Base-by-base conservation (phyloP, 1,140 invertebrate species). In the Drosophila auraria region DNA sequence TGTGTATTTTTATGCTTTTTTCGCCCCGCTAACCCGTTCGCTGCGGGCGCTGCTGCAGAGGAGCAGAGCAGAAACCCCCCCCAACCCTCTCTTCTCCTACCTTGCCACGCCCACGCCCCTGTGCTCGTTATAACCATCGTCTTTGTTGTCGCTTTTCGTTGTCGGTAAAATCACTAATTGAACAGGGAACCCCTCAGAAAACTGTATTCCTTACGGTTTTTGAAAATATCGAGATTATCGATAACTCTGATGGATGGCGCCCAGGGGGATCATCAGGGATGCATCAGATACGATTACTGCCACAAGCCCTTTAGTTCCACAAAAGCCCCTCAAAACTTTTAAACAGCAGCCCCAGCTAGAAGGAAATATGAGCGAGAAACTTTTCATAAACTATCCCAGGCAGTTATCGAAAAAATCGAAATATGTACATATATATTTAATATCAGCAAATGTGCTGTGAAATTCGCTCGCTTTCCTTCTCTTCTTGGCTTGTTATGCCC, bases 81-180 rank as follows among this genome's bases (percentile, higher is more conserved):
- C 4, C 14, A 14, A 4, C 9, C 15, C 1, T 17, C 6, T 12
- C 36, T 20, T 14, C 8, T 12, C 6, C 38, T n/a, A 58, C 57
- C 20, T 30, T 45, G 63, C 61, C 33, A 58, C 51, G 61, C 30
- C 49, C 33, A 7, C 27, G 27, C 30, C 30, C 30, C 25, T 66
- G 36, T 58, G 20, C 25, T 70, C 56, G 54, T 45, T 73, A 42
- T 71, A 51, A 71, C 54, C 69, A 54, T 54, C 47, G 53, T 30
- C 36, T 27, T 45, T 36, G 23, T 42, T 33, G 49, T 27, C 40
- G 33, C 14, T 30, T 57, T 53, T 47, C 33, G 20, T 58, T 58
- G 42, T 64, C 27, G 36, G 40, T 15, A 56, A 75, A 78, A 78
- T 69, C 50, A 77, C 73, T 78, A 78, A 78, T 78, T 77, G 73